A percentile compares a stretch with the other conserved stretches of the same genome.
These are phyloP conservation scores for Montipora capitata DNA, from an alignment of 92 coral and sea anemone genomes.

Conservation along the genomic window DNA sequence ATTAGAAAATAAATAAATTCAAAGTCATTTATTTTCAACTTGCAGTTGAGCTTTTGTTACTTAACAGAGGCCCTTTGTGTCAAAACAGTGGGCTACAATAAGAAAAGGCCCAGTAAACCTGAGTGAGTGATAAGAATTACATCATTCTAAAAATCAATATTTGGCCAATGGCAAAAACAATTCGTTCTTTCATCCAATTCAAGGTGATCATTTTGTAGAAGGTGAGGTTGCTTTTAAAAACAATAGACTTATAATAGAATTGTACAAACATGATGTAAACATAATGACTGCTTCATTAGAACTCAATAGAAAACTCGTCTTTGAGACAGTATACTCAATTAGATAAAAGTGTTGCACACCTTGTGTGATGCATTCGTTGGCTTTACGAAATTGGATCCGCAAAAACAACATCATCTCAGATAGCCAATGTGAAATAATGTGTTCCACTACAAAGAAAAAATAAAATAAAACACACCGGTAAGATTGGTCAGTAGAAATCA, in stretches of 20 bases:
- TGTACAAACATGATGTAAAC: not conserved
- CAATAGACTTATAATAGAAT: not conserved
- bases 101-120: too few relatives aligned
- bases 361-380: constrained; percentile 34
- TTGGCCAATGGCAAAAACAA: too few relatives aligned
- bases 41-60: too few relatives aligned
- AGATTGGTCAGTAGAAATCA: not conserved
- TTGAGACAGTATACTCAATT: not conserved
- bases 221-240: too few relatives aligned
- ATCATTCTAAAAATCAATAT: too few relatives aligned
- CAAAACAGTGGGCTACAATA: too few relatives aligned
- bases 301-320: not conserved
- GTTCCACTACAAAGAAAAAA: constrained; percentile 35
- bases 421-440: constrained; percentile 63
- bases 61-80: too few relatives aligned
- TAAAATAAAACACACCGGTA: not conserved
- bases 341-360: constrained; percentile 32
- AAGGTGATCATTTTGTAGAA: too few relatives aligned
- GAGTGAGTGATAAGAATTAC: too few relatives aligned
- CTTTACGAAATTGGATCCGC: constrained; percentile 55
- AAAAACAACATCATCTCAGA: constrained; percentile 63
- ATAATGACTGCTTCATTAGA: not conserved
- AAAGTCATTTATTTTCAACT: too few relatives aligned
- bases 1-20: too few relatives aligned
- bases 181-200: too few relatives aligned